These are phyloP conservation scores for Mesembrinibis cayennensis DNA, from an alignment of 2,113 vertebrate species.

Conservation along the genomic window DNA sequence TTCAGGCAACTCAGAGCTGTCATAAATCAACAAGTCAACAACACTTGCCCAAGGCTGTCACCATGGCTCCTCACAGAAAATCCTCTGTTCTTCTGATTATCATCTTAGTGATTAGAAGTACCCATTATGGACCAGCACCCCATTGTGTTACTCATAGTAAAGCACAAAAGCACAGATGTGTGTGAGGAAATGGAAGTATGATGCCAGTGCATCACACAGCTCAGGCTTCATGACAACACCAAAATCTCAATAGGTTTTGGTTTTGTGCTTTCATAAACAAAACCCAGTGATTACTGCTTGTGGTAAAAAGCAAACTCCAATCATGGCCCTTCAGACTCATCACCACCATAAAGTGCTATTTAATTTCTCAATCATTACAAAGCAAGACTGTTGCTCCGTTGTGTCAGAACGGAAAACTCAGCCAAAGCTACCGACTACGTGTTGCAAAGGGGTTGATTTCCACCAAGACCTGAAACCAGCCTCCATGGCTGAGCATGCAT, in stretches of 20 bases:
- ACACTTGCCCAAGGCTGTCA: background rate
- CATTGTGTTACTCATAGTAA: conserved; percentile 21
- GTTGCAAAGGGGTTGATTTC: background rate
- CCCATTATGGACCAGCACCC: background rate
- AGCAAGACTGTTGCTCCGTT: background rate
- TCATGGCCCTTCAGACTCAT: conserved; percentile 16
- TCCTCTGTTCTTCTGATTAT: background rate
- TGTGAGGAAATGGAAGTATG: conserved; percentile 24
- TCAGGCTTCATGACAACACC: conserved; percentile 22
- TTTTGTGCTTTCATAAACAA: conserved; percentile 34
- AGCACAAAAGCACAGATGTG: conserved; percentile 31
- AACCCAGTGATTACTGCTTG: conserved; percentile 3
- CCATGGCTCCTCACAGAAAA: background rate
- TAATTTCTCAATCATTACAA: conserved; percentile 21
- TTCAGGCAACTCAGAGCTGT: background rate
- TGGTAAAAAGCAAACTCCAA: conserved; percentile 21
- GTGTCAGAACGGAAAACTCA: background rate
- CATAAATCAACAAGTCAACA: conserved; percentile 28
- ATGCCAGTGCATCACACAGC: background rate
- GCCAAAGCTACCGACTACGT: background rate
- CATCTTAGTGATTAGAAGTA: background rate
- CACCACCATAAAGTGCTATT: background rate
- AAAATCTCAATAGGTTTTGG: conserved; percentile 29
- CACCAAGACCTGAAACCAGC: background rate
- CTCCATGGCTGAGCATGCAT: background rate